Percentiles rank a stretch among this genome's conserved stretches.
These are phyloP conservation scores for Caenorhabditis brenneri DNA, from an alignment of 1,140 invertebrate species.

Conservation along the genomic window DNA sequence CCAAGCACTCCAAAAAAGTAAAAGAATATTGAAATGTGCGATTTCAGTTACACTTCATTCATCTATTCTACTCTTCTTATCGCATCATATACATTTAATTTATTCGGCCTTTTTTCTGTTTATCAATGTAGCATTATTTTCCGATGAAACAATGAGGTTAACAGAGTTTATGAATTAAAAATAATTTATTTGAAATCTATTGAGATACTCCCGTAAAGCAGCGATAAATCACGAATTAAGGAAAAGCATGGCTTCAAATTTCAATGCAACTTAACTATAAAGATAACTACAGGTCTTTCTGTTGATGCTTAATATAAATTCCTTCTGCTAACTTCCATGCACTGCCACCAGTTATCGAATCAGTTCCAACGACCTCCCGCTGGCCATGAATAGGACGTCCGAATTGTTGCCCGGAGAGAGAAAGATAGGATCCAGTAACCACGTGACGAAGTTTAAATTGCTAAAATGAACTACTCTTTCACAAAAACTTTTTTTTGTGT, in stretches of 20 bases:
- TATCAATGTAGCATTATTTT: not conserved
- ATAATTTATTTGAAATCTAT: not conserved
- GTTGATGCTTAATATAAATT: slow-evolving; percentile 41
- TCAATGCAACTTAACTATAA: not conserved
- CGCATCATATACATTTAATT: slow-evolving; percentile 35
- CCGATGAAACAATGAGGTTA: too few species aligned
- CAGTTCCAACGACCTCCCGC: slow-evolving; percentile 70
- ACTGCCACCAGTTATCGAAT: not conserved
- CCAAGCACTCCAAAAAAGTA: slow-evolving; percentile 18
- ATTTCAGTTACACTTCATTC: not conserved
- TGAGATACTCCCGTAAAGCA: not conserved
- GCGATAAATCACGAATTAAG: not conserved
- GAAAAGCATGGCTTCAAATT: not conserved
- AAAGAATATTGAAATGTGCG: too few species aligned
- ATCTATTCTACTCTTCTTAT: not conserved
- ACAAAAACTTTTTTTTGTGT: too few species aligned
- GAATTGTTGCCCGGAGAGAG: slow-evolving; percentile 73
- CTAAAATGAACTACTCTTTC: too few species aligned
- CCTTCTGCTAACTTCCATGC: slow-evolving; percentile 45
- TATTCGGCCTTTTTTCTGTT: slow-evolving; percentile 33
- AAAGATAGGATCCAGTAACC: slow-evolving; percentile 75
- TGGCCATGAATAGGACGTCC: slow-evolving; percentile 74
- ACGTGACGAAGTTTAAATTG: slow-evolving; percentile 76
- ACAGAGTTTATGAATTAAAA: not conserved
- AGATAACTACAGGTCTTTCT: not conserved